A percentile compares a stretch with the other conserved stretches of the same genome.
These are phyloP conservation scores for Aramus guarauna DNA, from an alignment of 2,113 vertebrate species.

Conservation along the genomic window DNA sequence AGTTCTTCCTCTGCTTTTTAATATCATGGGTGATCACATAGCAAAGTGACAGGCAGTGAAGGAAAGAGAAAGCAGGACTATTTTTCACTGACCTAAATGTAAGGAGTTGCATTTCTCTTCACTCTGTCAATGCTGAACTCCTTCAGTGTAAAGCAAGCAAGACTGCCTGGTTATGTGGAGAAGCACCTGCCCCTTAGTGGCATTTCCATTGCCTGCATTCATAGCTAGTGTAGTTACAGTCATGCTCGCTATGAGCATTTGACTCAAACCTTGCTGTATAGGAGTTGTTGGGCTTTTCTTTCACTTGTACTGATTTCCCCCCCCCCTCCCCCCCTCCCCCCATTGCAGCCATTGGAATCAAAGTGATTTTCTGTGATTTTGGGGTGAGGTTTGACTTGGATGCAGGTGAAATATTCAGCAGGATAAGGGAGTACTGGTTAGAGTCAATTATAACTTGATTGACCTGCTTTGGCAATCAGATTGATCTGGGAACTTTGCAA, in stretches of 20 bases:
- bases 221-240: not conserved
- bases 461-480: not conserved
- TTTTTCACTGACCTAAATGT: not conserved
- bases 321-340: too few species aligned
- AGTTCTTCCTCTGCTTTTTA: not conserved
- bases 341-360: not conserved
- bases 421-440: not conserved
- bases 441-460: conserved; percentile 8
- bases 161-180: not conserved
- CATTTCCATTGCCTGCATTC: not conserved
- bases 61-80: not conserved
- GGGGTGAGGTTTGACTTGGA: not conserved
- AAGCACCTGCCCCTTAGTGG: not conserved
- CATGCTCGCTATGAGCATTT: not conserved
- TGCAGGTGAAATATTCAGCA: not conserved
- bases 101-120: not conserved
- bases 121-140: not conserved
- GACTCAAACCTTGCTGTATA: not conserved
- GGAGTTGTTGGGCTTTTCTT: not conserved
- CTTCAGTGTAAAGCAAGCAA: rapidly evolving
- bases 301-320: not conserved
- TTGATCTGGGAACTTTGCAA: not conserved
- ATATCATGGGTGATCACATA: not conserved
- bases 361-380: not conserved
- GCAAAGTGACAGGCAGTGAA: not conserved